phyloP scores from a whole-genome alignment of 1,140 invertebrate species.

The Nylanderia fulva region DNA sequence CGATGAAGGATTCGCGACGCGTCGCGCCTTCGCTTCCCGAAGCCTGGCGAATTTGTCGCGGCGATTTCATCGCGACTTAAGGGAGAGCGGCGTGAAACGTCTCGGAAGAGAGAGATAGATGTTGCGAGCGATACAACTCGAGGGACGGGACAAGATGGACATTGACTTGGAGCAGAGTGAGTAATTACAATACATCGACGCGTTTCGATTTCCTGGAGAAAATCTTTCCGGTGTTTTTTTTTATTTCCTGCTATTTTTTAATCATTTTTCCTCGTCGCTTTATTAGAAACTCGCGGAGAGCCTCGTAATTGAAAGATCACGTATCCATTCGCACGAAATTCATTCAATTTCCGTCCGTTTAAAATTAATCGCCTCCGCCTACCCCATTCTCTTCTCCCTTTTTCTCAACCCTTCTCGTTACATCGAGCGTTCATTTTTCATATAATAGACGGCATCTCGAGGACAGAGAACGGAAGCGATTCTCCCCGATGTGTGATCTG shows the following conservation, averaged over 20 bases:
- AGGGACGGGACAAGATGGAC: conserved; percentile 4
- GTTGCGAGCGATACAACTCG: neutral
- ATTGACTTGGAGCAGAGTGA: conserved; percentile 10
- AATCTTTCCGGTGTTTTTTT: too few relatives aligned
- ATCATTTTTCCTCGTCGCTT: too few relatives aligned
- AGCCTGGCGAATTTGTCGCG: neutral
- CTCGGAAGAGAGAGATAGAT: neutral
- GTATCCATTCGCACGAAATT: neutral
- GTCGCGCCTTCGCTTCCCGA: neutral
- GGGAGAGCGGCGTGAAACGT: neutral
- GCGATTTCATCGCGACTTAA: conserved; percentile 4
- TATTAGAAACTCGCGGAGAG: too few relatives aligned
- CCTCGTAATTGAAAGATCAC: neutral
- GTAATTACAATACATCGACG: too few relatives aligned
- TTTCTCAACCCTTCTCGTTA: too few relatives aligned
- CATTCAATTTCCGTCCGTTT: conserved; percentile 12
- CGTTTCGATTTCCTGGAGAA: too few relatives aligned
- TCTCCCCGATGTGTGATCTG: too few relatives aligned
- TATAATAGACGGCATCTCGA: conserved; percentile 10
- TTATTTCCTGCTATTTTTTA: too few relatives aligned
- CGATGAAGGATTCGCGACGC: neutral
- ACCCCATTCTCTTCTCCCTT: neutral
- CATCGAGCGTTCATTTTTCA: conserved; percentile 32
- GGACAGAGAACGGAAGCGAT: conserved; percentile 25
- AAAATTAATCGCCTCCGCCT: conserved; percentile 25